These are phyloP conservation scores for Trematocara marginatum DNA, from an alignment of 2,113 vertebrate genomes.

Conservation along the genomic window DNA sequence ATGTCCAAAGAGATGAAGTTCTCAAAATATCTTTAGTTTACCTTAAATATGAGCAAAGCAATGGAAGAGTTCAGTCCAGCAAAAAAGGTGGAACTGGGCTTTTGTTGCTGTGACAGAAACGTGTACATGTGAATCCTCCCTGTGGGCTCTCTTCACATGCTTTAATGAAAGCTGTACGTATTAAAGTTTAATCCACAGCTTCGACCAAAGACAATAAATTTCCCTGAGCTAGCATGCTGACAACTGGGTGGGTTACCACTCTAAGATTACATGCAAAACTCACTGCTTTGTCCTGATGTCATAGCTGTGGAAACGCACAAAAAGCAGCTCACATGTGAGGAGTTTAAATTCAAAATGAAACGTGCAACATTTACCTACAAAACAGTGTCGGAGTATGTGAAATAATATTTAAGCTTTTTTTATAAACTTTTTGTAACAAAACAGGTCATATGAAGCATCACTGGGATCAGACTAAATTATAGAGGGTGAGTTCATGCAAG, in stretches of 20 bases:
- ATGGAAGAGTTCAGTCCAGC: not conserved
- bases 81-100: not conserved
- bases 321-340: not conserved
- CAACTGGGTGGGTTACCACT: not conserved
- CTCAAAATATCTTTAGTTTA: not conserved
- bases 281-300: slow-evolving; percentile 51
- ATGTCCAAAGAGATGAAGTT: not conserved
- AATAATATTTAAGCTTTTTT: not conserved
- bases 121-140: not conserved
- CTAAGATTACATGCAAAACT: slow-evolving; percentile 42
- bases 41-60: not conserved
- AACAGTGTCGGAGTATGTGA: not conserved
- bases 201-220: slow-evolving; percentile 55
- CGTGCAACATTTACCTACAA: not conserved
- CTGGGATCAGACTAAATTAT: slow-evolving; percentile 6
- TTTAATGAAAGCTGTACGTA: not conserved
- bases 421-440: not conserved
- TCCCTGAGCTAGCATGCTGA: slow-evolving; percentile 61
- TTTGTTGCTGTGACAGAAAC: not conserved
- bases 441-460: not conserved
- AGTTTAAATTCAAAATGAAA: not conserved
- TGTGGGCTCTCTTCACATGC: not conserved
- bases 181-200: slow-evolving; percentile 46
- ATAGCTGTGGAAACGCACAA: slow-evolving; percentile 43
- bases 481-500: slow-evolving; percentile 42